These are phyloP conservation scores for Okapia johnstoni DNA, from an alignment of 2,113 vertebrate species.

Conservation along the genomic window DNA sequence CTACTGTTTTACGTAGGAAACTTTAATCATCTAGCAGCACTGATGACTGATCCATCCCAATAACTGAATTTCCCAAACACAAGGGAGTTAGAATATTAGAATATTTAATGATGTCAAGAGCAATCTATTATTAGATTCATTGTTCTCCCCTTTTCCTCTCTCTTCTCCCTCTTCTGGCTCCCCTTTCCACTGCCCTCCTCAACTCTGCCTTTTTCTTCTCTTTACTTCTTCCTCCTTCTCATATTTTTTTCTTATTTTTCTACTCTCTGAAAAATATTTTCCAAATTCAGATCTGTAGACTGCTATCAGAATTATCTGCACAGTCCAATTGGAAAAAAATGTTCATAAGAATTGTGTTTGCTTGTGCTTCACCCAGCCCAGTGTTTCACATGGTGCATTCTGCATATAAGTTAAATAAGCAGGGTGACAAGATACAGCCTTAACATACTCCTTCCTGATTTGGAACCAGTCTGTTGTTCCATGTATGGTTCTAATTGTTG, in stretches of 20 bases:
- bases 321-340: not conserved
- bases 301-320: not conserved
- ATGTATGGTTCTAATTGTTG: too few relatives aligned
- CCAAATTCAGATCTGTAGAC: not conserved
- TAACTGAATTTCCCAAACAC: not conserved
- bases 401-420: too few relatives aligned
- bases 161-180: not conserved
- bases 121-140: not conserved
- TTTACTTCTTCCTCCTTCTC: not conserved
- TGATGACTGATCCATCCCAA: not conserved
- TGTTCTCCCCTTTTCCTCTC: not conserved
- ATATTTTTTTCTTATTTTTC: not conserved
- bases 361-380: too few relatives aligned
- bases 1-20: not conserved
- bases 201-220: not conserved
- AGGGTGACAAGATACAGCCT: too few relatives aligned
- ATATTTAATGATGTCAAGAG: not conserved
- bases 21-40: not conserved
- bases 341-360: not conserved
- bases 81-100: not conserved
- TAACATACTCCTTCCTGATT: too few relatives aligned
- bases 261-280: not conserved
- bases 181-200: fast-evolving
- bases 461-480: too few relatives aligned
- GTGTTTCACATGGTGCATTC: too few relatives aligned